Evolutionary conservation across 1,140 invertebrate species (phyloP).

Genomic region (Lordiphosa clarofinis): DNA sequence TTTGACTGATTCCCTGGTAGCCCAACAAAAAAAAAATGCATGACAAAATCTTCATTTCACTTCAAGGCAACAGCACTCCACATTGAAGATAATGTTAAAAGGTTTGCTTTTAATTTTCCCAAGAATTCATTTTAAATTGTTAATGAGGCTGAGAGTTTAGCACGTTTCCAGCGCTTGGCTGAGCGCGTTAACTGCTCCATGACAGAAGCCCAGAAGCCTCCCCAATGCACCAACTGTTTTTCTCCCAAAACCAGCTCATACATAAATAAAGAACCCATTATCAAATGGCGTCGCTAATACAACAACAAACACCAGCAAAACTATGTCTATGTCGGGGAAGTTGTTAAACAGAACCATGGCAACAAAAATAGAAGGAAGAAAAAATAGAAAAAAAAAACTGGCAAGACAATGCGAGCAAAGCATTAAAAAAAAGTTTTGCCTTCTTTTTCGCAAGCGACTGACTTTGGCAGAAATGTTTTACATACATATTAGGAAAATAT

Average conservation of each 20-base stretch:
- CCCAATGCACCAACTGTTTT: neutral
- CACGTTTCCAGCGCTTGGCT: slow-evolving; percentile 59
- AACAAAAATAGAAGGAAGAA: slow-evolving; percentile 24
- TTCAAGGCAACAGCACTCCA: no score
- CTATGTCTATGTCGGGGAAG: slow-evolving; percentile 33
- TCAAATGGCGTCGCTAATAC: slow-evolving; percentile 65
- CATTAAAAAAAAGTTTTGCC: slow-evolving; percentile 42
- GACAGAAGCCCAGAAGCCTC: slow-evolving; percentile 13
- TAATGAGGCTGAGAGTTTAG: slow-evolving; percentile 65
- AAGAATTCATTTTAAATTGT: slow-evolving; percentile 56
- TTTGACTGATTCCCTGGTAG: no score
- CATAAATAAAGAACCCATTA: slow-evolving; percentile 69
- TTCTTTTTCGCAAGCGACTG: slow-evolving; percentile 51
- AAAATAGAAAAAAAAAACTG: slow-evolving; percentile 17
- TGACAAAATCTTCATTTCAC: no score
- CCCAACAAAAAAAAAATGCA: no score
- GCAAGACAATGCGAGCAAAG: slow-evolving; percentile 33
- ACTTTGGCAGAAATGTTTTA: slow-evolving; percentile 29
- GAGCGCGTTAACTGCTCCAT: slow-evolving; percentile 53
- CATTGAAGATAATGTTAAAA: slow-evolving; percentile 1
- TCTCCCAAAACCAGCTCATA: slow-evolving; percentile 36
- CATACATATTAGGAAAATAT: slow-evolving; percentile 19
- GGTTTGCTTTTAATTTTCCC: slow-evolving; percentile 30
- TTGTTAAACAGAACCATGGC: slow-evolving; percentile 26
- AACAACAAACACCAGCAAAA: slow-evolving; percentile 25